phyloP scores from a whole-genome alignment of 2,113 vertebrate species.

The Anarrhichthys ocellatus region DNA sequence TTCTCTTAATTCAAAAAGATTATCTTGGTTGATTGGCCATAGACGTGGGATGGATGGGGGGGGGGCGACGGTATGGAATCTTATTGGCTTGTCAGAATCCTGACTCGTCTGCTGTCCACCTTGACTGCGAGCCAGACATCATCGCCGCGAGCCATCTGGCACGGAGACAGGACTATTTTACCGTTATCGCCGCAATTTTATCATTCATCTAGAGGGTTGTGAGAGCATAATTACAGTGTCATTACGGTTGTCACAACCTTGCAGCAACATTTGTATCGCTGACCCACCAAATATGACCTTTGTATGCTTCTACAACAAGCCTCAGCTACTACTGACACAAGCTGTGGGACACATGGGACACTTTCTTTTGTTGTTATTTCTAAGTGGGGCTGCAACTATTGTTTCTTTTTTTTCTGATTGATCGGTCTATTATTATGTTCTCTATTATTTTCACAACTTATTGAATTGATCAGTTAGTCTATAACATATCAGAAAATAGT shows the following conservation, averaged over 20 bases:
- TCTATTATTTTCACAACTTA: not conserved
- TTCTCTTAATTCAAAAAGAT: constrained; percentile 85
- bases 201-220: constrained; percentile 58
- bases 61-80: constrained; percentile 39
- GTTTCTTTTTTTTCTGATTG: not conserved
- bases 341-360: not conserved
- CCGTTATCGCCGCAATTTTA: constrained; percentile 59
- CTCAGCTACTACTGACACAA: not conserved
- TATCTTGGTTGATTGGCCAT: constrained; percentile 79
- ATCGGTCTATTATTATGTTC: not conserved
- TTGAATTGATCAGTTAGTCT: not conserved
- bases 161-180: constrained; percentile 55
- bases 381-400: not conserved
- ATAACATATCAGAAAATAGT: not conserved
- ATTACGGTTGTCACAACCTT: constrained; percentile 63
- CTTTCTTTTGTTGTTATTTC: not conserved
- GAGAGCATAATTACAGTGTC: constrained; percentile 60
- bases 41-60: constrained; percentile 59
- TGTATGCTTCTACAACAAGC: not conserved
- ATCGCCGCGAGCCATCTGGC: constrained; percentile 67
- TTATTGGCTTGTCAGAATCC: constrained; percentile 62
- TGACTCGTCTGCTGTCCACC: constrained; percentile 60
- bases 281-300: constrained; percentile 42
- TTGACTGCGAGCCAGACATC: constrained; percentile 73
- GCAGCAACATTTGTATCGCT: constrained; percentile 52